Evolutionary conservation across 2,113 vertebrate genomes (phyloP).

Genomic region (Phylloscopus trochilus): DNA sequence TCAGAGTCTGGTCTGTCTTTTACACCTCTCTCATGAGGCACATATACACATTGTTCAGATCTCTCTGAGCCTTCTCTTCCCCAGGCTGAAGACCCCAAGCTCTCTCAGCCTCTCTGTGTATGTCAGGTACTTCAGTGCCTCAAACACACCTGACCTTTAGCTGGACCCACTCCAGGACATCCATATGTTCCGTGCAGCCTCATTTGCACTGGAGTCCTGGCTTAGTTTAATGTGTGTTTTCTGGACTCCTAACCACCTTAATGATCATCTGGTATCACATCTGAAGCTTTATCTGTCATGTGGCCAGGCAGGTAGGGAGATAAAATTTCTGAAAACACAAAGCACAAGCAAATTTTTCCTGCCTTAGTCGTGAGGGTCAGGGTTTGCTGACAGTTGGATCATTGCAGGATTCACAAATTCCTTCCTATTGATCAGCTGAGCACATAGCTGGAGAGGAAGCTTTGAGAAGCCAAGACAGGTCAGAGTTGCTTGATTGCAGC

Average conservation of each 20-base stretch:
- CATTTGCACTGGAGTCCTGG: not conserved
- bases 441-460: not conserved
- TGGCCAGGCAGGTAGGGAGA: not conserved
- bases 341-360: not conserved
- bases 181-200: not conserved
- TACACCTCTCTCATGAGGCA: not conserved
- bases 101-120: not conserved
- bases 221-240: not conserved
- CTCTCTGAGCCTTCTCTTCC: not conserved
- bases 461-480: not conserved
- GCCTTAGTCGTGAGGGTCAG: not conserved
- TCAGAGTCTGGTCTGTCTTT: not conserved
- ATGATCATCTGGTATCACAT: not conserved
- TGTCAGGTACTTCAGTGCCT: not conserved
- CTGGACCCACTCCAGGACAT: not conserved
- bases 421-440: not conserved
- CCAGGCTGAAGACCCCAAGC: not conserved
- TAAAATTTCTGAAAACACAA: not conserved
- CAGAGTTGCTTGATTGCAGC: not conserved
- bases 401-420: not conserved
- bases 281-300: not conserved
- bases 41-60: not conserved
- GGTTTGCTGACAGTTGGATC: not conserved
- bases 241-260: not conserved
- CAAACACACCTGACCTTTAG: not conserved